Base-by-base conservation (phyloP, 2,113 vertebrate species). In the Pluvialis apricaria region DNA sequence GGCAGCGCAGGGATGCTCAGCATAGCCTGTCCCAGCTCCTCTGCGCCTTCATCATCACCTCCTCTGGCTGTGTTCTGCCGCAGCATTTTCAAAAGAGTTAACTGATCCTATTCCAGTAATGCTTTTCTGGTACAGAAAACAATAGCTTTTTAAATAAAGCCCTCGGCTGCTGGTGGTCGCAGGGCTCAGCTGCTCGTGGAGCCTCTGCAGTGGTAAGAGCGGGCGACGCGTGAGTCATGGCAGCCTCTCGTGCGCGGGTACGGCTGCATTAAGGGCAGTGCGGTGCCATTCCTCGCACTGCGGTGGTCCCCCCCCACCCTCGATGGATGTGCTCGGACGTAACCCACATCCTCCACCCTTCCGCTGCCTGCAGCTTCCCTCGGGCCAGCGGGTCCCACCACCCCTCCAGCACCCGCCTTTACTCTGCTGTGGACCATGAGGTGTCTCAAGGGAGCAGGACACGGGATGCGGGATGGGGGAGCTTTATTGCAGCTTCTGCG, bases 301-400 rank as follows among this genome's bases (percentile, higher is more conserved):
- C 6, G 0, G 21, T 21, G 36, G 21, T 12, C 15, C 13, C 42
- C 18, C 45, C 29, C 20, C 64, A 15, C 3, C 15, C 12, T 22
- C 20, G 4, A 9, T 29, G 72, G 68, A 28, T 3, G 4, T 15
- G 13, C 51, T 86, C 0, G 0, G 64, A 11, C 1, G 7, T 26
- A 45, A 26, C 52, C 82, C 75, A 6, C 21, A 16, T 20, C 42
- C 25, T 60, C 49, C 51, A 15, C 14, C 7, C 28, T 38, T 4
- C 10, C 6, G 1, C 36, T n/a, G 47, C 18, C 26, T 3, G 3
- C 6, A 6, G 62, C 54, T 20, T 14, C 76, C 65, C n/a, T 15
- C 4, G 4, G 15, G 22, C 52, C 66, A 24, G 62, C 6, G 20
- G 31, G 6, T 60, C 72, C 69, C 77, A 29, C 31, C 38, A 10